Conservation (phyloP, 2,888 invertebrate genomes). For the Ecdyonurus torrentis region DNA sequence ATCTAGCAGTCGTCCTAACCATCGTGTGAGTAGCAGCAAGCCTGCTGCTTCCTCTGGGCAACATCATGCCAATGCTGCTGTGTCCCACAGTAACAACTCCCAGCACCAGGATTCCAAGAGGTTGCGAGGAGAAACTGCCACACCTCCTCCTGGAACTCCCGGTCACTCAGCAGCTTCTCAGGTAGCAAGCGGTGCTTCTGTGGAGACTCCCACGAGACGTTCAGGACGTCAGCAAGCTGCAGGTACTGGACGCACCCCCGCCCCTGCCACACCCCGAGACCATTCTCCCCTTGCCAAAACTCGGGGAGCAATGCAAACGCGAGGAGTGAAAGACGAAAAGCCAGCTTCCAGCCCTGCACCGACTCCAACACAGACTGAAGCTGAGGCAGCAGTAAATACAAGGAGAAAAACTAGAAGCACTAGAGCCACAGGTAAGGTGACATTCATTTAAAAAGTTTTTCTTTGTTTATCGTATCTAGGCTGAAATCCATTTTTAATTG, state of each 20-base stretch:
- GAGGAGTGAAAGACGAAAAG: conserved; percentile 6
- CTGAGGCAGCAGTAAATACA: conserved; percentile 16
- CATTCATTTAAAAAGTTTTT: too few relatives aligned
- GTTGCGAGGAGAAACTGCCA: background rate
- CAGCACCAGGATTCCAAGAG: background rate
- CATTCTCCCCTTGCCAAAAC: conserved; percentile 7
- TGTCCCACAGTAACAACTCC: background rate
- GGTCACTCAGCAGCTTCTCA: background rate
- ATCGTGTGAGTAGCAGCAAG: background rate
- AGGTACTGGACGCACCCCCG: background rate
- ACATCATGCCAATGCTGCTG: background rate
- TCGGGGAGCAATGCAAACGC: conserved; percentile 5
- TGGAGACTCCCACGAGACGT: conserved; percentile 20
- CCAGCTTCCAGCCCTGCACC: conserved; percentile 2
- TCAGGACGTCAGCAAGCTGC: conserved; percentile 20
- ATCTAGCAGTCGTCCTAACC: background rate
- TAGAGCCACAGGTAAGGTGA: conserved; percentile 16
- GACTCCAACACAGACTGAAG: conserved; percentile 2
- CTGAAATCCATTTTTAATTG: too few relatives aligned
- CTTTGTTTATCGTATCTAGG: too few relatives aligned
- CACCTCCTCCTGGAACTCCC: conserved; percentile 5
- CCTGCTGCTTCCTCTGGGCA: background rate
- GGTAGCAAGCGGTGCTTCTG: conserved; percentile 2
- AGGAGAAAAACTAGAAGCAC: conserved; percentile 19
- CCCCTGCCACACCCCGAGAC: conserved; percentile 8